phyloP scores from a whole-genome alignment of 2,797 vertebrate species.

The Lagocephalus sceleratus region DNA sequence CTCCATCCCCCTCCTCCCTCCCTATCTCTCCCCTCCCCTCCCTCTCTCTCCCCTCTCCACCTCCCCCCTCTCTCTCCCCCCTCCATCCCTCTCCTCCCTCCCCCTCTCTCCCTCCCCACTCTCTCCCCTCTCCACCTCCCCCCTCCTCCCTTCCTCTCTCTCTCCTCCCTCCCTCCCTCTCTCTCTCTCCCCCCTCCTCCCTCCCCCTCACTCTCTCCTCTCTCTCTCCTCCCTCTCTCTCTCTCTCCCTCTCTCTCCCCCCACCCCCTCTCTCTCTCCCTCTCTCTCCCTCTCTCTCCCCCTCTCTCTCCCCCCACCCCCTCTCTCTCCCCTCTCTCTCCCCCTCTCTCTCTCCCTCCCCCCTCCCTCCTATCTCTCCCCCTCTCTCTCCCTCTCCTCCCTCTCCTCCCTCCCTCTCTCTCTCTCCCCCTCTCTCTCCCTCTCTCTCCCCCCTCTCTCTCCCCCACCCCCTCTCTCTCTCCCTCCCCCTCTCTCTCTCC shows the following conservation, averaged over 20 bases:
- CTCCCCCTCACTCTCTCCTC: too few relatives aligned
- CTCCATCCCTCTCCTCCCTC: not conserved
- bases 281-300: not conserved
- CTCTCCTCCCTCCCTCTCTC: too few relatives aligned
- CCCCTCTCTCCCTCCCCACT: not conserved
- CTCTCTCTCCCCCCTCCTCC: not conserved
- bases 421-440: not conserved
- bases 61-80: not conserved
- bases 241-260: constrained; percentile 38
- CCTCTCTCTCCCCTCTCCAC: constrained; percentile 1
- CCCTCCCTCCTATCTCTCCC: not conserved
- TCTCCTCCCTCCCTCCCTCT: too few relatives aligned
- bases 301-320: too few relatives aligned
- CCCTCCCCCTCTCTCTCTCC: constrained; percentile 10
- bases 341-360: not conserved
- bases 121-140: not conserved
- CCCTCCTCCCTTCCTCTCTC: too few relatives aligned
- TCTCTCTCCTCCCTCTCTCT: constrained; percentile 33
- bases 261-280: constrained; percentile 5
- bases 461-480: constrained; percentile 41
- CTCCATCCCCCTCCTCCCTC: constrained; percentile 34
- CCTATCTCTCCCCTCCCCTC: constrained; percentile 35
- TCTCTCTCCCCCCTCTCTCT: too few relatives aligned
- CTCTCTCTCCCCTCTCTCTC: not conserved
- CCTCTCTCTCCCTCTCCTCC: too few relatives aligned